Percentiles rank a stretch among this genome's conserved stretches.
Evolutionary conservation across 2,888 invertebrate genomes (phyloP).

Genomic region (Meandrusa payeni): DNA sequence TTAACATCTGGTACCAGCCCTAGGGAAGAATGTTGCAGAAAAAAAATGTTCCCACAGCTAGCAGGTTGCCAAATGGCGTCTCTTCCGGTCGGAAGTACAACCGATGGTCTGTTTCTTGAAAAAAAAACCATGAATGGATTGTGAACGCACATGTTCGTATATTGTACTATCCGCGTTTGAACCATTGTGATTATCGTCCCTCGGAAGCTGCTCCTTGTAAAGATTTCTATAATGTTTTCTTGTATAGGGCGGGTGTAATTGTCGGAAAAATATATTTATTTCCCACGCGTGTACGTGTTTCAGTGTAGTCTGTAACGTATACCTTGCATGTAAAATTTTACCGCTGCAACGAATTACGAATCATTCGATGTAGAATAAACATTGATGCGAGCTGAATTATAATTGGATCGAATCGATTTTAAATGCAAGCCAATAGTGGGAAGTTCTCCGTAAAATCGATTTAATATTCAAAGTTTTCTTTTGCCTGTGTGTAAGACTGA

Average conservation of each 20-base stretch:
- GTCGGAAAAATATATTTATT: conserved; percentile 55
- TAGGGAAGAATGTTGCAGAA: conserved; percentile 47
- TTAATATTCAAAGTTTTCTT: too few species aligned
- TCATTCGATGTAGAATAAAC: conserved; percentile 33
- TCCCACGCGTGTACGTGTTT: conserved; percentile 51
- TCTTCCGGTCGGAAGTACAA: conserved; percentile 77
- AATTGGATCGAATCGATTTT: conserved; percentile 33
- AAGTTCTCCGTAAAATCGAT: conserved; percentile 26
- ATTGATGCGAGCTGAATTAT: conserved; percentile 36
- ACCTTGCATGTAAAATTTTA: conserved; percentile 35
- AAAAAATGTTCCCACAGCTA: conserved; percentile 71
- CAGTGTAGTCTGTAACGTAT: conserved; percentile 37
- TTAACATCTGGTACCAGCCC: conserved; percentile 45
- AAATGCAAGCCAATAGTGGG: conserved; percentile 32
- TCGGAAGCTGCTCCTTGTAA: conserved; percentile 48
- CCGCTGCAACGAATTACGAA: conserved; percentile 35
- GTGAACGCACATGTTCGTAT: conserved; percentile 59
- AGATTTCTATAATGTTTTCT: conserved; percentile 44
- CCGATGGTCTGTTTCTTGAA: conserved; percentile 62
- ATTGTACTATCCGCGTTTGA: conserved; percentile 34
- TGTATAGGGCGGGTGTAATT: conserved; percentile 55
- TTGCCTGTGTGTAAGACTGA: too few species aligned
- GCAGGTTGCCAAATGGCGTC: conserved; percentile 73
- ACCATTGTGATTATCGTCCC: conserved; percentile 61
- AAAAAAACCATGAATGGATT: conserved; percentile 57